These are phyloP conservation scores for Parazoanthus atlanticus DNA, from an alignment of 92 coral and sea anemone genomes.

Conservation along the genomic window DNA sequence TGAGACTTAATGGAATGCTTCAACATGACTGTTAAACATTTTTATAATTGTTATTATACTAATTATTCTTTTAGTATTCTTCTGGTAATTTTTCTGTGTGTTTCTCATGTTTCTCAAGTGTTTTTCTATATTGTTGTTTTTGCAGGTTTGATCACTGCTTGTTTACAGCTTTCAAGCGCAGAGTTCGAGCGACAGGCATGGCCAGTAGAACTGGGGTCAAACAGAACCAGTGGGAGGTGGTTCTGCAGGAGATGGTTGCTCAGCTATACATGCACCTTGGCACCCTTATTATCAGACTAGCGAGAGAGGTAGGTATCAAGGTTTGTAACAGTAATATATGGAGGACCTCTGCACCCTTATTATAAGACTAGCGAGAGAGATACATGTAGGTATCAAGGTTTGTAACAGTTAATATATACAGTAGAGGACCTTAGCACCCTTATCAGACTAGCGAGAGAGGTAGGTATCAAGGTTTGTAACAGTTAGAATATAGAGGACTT, in stretches of 20 bases:
- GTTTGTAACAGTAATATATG: too few species aligned
- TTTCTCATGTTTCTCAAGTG: too few species aligned
- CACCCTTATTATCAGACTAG: conserved; percentile 72
- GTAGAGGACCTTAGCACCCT: conserved; percentile 77
- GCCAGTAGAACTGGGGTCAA: conserved; percentile 34
- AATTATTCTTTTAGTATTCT: too few species aligned
- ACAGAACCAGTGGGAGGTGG: conserved; percentile 91
- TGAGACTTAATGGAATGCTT: too few species aligned
- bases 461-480: conserved; percentile 4
- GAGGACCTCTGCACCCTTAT: not conserved
- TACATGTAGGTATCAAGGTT: too few species aligned
- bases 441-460: conserved; percentile 91
- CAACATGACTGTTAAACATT: too few species aligned
- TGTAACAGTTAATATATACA: too few species aligned
- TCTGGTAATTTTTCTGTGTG: too few species aligned
- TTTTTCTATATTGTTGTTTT: not conserved
- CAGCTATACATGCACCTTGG: conserved; percentile 91
- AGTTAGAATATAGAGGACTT: too few species aligned
- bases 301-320: conserved; percentile 78
- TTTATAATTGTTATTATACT: too few species aligned
- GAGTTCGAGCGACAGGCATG: conserved; percentile 55
- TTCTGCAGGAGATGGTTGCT: conserved; percentile 82
- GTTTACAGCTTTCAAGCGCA: conserved; percentile 62
- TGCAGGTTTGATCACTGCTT: conserved; percentile 75
- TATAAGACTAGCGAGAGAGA: conserved; percentile 91